Evolutionary conservation across 2,113 vertebrate species (phyloP), one percentile per base, ranked within the genome.

Genomic region (Bubalus kerabau): DNA sequence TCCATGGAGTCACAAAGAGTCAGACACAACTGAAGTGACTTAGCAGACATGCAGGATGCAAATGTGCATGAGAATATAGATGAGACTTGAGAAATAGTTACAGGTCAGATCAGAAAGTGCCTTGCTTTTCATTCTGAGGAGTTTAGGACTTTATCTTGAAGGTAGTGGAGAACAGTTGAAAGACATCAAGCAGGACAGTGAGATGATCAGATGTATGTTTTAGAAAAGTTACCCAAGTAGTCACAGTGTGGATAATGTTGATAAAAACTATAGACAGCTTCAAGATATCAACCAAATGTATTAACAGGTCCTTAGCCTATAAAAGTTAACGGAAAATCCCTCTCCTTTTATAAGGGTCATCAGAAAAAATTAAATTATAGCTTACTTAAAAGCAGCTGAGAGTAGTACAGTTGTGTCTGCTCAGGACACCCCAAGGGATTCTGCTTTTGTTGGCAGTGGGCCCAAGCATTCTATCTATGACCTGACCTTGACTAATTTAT

Each of bases 41-140:
- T 40, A 74, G n/a, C n/a, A 74, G 67, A 40, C 10, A 74, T 32
- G 3, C 57, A 93, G 82, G 15, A 64, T 93, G 9, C 26, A 93
- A 93, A 92, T 92, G 23, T 90, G 30, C 14, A 56, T 56, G 23
- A 50, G 59, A 87, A 95, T 56, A 81, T 71, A 84, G 50, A 91
- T 36, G 26, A 90, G 30, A 9, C 10, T 12, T 71, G 71, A 94
- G 46, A 95, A 32, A 89, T 64, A 82, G 1, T 40, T 95, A 48
- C n/a, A 71, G 26, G 30, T 86, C 24, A 87, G 36, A 67, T 90
- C n/a, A 94, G 64, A 92, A 92, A 94, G 36, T 4, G 3, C 0
- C 43, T 90, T 92, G 62, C 36, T 94, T 83, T 32, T 57, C 83
- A 94, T 93, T 95, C 56, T 84, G 81, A 92, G 64, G 57, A 71